Base-by-base conservation (phyloP, 2,888 invertebrate genomes). In the Heliconius hortense region DNA sequence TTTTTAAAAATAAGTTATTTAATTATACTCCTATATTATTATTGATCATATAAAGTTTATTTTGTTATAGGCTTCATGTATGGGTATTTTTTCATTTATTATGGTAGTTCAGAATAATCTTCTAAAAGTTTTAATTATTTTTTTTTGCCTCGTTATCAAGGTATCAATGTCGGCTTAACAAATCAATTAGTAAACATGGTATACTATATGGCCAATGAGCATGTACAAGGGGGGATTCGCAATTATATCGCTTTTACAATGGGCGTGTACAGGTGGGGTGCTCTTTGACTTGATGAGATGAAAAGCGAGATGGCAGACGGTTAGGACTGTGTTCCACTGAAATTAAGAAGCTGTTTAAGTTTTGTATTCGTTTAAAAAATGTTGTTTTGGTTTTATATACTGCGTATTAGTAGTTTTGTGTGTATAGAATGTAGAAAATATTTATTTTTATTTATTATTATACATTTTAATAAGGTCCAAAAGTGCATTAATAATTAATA, bases 241-340 rank as follows among this genome's bases (percentile, higher is more conserved):
- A 86, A 85, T 86, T 87, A 88, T 88, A 88, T 87, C 84, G 84
- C 83, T 82, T 85, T 82, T 82, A 86, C 85, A 85, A 80, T 80
- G 84, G 82, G 83, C 84, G 85, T 80, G 81, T 81, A 82, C 87
- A 87, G 87, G 88, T 85, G 86, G 89, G 87, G 87, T 84, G 85
- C 79, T 86, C 85, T 77, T 74, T 77, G 73, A 76, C 71, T 43
- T 73, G 71, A 72, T 63, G 72, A 73, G 71, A 72, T 64, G 73
- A 43, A 75, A 77, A 79, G 67, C 48, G 77, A 79, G 79, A 79
- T 39, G 77, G 43, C 77, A 67, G 67, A 77, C 74, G 24, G 13
- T 71, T 71, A 67, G 21, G 70, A 24, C 8, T 39, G 43, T 62
- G 76, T 53, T 67, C 70, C 66, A 60, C 62, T 70, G 53, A 13